Evolutionary conservation across 2,113 vertebrate genomes (phyloP), one percentile per base, ranked within the genome.

Genomic region (Embiotoca jacksoni): DNA sequence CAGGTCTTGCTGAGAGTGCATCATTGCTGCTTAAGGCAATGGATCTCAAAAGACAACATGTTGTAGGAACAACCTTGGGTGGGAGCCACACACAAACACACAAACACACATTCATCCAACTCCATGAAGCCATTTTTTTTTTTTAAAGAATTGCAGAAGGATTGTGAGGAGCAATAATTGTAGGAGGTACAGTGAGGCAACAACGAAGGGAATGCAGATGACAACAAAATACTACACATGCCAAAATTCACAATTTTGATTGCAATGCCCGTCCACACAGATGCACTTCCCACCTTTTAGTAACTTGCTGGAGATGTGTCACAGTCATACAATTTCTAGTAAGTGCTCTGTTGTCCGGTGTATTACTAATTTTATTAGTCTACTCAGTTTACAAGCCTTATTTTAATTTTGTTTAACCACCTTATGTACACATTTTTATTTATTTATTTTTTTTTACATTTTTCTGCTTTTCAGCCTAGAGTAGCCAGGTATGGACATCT

Each of bases 21-120:
- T 91, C 89, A 90, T 88, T 49, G 52, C 69, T 76, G 79, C 87
- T 89, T 84, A 86, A 78, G 83, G 88, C 80, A 87, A 84, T 88
- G 84, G 86, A 92, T 92, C 84, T 91, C 84, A 81, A 86, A 88
- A 86, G 82, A 81, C 84, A 87, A 81, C 75, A 85, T 86, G 83
- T 83, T 85, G 81, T 84, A 73, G 73, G 62, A 89, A 83, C 85
- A 93, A 91, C 81, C 71, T 89, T 90, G 81, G 82, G 70, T 85
- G 65, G 60, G 57, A 80, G 80, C 72, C 85, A 80, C 71, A 60
- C 71, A 50, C 41, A 47, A 65, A 9, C 57, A 39, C 37, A 50
- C 46, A 70, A 75, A 55, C 55, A 67, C 63, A 59, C 44, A 41
- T 7, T 59, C 55, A 69, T 65, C 67, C 36, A n/a, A 65, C 56